Conservation (phyloP, 1,140 invertebrate species). For the Pogonomyrmex barbatus region DNA sequence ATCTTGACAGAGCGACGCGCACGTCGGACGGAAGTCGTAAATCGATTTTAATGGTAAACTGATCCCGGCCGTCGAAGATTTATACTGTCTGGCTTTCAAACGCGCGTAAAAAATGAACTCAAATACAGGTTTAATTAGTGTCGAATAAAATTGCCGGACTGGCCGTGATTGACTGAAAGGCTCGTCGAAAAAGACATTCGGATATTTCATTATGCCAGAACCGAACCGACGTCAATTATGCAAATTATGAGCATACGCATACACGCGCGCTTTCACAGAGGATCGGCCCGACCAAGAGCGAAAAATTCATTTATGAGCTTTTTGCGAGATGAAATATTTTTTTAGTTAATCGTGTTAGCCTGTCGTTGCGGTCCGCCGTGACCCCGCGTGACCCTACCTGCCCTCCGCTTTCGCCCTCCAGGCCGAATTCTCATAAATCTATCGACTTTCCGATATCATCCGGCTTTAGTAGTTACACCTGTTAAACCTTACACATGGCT, state of each 20-base stretch:
- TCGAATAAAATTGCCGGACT: conserved; percentile 63
- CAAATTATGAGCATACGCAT: conserved; percentile 63
- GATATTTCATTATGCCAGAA: conserved; percentile 68
- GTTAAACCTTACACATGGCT: conserved; percentile 31
- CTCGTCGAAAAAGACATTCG: conserved; percentile 63
- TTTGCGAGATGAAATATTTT: conserved; percentile 65
- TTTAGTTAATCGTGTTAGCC: conserved; percentile 62
- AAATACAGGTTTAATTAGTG: conserved; percentile 74
- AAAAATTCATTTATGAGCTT: conserved; percentile 59
- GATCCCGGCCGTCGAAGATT: conserved; percentile 62
- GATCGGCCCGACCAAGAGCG: conserved; percentile 41
- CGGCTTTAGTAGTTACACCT: conserved; percentile 37
- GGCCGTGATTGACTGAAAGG: conserved; percentile 70
- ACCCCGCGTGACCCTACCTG: conserved; percentile 21
- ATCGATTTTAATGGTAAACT: conserved; percentile 58
- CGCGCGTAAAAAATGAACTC: conserved; percentile 70
- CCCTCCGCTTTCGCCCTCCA: neutral
- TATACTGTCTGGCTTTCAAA: conserved; percentile 68
- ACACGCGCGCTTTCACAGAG: conserved; percentile 33
- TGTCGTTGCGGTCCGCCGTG: conserved; percentile 39
- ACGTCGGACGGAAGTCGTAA: conserved; percentile 25
- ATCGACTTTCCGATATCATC: conserved; percentile 52
- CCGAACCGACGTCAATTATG: conserved; percentile 70
- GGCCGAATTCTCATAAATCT: conserved; percentile 56
- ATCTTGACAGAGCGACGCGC: conserved; percentile 16